Evolutionary conservation across 2,888 invertebrate species (phyloP), one percentile per base, ranked within the genome.

Genomic region (Synergus gifuensis): DNA sequence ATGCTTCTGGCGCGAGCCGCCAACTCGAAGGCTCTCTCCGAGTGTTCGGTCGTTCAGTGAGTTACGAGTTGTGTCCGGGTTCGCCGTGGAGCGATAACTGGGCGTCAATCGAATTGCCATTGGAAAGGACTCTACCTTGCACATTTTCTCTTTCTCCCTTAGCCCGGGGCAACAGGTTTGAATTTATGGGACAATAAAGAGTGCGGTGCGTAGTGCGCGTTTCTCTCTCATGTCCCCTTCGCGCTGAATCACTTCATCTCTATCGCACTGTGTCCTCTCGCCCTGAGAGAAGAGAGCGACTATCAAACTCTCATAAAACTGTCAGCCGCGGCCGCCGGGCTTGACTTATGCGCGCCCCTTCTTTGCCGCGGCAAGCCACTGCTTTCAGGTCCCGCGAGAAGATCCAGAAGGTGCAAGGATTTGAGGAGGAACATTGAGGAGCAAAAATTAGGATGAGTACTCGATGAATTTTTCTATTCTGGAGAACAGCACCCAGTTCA

Each of bases 261-360:
- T 79, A 46, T 79, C 78, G 81, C 76, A 67, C 58, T 77, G 81
- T 78, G 79, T 81, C 83, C 81, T 82, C 83, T 84, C 79, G 81
- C 79, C 79, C 83, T 82, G 77, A 81, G 80, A 85, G 87, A 85
- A 85, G 87, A 84, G 84, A 85, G 86, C 88, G 86, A 90, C 92
- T 91, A 92, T 92, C 92, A 92, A 92, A 92, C 91, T 92, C 92
- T 91, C 92, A 91, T 92, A 92, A 92, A 92, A 92, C 92, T 92
- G 92, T 92, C 92, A 92, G 88, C 89, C 89, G 85, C 88, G 88
- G 84, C 89, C 90, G 89, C 87, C 88, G 87, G 89, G 87, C 83
- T 88, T 92, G 91, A 92, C 90, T 92, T 92, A 92, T 92, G 92
- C 88, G 89, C 88, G 84, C 82, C 86, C 87, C 83, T 82, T 83